Percentiles rank a stretch among this genome's conserved stretches.
Conservation (phyloP, 2,113 vertebrate genomes). For the Cariama cristata region DNA sequence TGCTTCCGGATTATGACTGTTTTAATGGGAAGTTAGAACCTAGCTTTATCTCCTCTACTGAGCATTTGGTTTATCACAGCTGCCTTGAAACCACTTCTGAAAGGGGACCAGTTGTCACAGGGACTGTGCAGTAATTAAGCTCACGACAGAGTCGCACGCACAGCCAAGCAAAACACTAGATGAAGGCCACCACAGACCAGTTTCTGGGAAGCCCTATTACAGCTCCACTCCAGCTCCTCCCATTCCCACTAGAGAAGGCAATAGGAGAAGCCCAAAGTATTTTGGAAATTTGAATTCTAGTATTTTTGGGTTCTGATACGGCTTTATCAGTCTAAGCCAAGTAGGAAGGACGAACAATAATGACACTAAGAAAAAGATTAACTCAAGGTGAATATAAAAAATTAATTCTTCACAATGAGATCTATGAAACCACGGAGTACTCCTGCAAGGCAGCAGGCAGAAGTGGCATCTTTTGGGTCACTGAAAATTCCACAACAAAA, state of each 20-base stretch:
- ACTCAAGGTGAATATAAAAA: not conserved
- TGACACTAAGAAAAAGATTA: not conserved
- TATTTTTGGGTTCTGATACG: not conserved
- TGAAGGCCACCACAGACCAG: not conserved
- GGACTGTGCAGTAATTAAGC: not conserved
- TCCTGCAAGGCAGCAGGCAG: not conserved
- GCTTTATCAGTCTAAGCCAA: not conserved
- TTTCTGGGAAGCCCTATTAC: not conserved
- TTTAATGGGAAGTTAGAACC: not conserved
- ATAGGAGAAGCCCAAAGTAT: not conserved
- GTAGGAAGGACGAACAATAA: not conserved
- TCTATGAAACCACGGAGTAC: not conserved
- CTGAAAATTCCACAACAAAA: not conserved
- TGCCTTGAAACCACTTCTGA: conserved; percentile 31
- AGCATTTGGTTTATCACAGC: conserved; percentile 1
- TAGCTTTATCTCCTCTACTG: not conserved
- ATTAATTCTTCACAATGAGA: not conserved
- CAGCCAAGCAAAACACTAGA: not conserved
- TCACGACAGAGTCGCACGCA: not conserved
- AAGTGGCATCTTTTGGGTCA: not conserved
- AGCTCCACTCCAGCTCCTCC: not conserved
- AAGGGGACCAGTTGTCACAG: conserved; percentile 11
- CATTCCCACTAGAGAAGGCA: not conserved
- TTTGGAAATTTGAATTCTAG: not conserved
- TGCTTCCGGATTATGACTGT: not conserved